Conservation (phyloP, 1,140 invertebrate species). For the Teleogryllus occipitalis region DNA sequence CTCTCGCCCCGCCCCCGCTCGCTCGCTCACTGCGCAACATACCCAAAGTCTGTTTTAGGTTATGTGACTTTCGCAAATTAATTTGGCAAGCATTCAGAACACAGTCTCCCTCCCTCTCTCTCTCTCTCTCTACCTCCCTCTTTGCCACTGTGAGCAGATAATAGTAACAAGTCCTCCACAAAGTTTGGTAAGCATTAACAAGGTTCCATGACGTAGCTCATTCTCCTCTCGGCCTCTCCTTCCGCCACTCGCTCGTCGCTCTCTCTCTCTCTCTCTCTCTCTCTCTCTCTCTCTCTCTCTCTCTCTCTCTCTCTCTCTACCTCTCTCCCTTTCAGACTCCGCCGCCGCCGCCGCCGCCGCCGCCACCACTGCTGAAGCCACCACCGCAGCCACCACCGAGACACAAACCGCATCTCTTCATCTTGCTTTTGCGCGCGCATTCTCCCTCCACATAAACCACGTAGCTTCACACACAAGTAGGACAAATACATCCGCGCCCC, state of each 20-base stretch:
- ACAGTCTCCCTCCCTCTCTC: not conserved
- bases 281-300: not conserved
- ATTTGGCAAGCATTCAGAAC: not conserved
- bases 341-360: too few relatives aligned
- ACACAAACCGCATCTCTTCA: not conserved
- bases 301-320: too few relatives aligned
- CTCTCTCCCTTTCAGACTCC: not conserved
- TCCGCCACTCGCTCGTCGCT: not conserved
- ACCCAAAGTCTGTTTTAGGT: not conserved
- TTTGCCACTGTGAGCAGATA: not conserved
- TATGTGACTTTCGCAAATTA: not conserved
- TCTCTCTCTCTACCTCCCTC: not conserved
- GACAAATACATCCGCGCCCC: not conserved
- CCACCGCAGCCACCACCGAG: not conserved
- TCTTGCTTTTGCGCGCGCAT: not conserved
- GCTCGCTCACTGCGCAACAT: too few relatives aligned
- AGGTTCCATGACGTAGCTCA: not conserved
- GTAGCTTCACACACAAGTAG: not conserved
- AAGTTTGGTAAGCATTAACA: slow-evolving; percentile 2
- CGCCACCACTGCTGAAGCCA: too few relatives aligned
- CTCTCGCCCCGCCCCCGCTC: too few relatives aligned
- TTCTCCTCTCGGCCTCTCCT: not conserved
- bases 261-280: not conserved
- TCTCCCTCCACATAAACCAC: not conserved
- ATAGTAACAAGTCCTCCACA: not conserved